A percentile compares a stretch with the other conserved stretches of the same genome.
phyloP scores from a whole-genome alignment of 2,888 invertebrate genomes.

The Euproctis similis region DNA sequence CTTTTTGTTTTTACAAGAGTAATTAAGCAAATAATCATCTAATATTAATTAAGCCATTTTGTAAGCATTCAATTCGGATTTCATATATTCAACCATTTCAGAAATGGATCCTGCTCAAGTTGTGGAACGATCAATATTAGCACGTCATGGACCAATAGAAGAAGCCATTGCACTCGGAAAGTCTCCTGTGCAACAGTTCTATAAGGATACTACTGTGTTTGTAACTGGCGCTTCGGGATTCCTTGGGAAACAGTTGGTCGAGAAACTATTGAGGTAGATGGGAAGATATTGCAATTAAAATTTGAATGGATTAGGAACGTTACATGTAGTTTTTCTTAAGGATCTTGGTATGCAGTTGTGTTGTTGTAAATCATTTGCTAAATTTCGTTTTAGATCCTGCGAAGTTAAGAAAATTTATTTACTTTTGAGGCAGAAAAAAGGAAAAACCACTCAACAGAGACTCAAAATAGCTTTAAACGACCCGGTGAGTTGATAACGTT shows the following conservation, averaged over 20 bases:
- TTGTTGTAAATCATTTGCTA: no score
- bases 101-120: conserved; percentile 32
- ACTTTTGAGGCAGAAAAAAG: conserved; percentile 25
- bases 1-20: no score
- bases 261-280: neutral
- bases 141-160: neutral
- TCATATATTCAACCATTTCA: no score
- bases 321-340: no score
- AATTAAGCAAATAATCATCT: no score
- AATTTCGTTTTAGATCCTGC: conserved; percentile 24
- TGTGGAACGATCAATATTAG: neutral
- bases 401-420: conserved; percentile 22
- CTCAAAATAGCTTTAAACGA: conserved; percentile 25
- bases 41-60: no score
- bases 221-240: conserved; percentile 90
- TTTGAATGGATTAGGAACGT: no score
- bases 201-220: conserved; percentile 74
- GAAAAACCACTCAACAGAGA: conserved; percentile 17
- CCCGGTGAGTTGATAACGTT: conserved; percentile 29
- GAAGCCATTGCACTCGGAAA: neutral
- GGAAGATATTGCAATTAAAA: no score
- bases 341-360: no score
- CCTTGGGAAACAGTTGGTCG: conserved; percentile 39
- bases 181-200: conserved; percentile 47
- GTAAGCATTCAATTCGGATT: no score